Percentiles rank a stretch among this genome's conserved stretches.
These are phyloP conservation scores for Notothenia rossii DNA, from an alignment of 2,113 vertebrate species.

Conservation along the genomic window DNA sequence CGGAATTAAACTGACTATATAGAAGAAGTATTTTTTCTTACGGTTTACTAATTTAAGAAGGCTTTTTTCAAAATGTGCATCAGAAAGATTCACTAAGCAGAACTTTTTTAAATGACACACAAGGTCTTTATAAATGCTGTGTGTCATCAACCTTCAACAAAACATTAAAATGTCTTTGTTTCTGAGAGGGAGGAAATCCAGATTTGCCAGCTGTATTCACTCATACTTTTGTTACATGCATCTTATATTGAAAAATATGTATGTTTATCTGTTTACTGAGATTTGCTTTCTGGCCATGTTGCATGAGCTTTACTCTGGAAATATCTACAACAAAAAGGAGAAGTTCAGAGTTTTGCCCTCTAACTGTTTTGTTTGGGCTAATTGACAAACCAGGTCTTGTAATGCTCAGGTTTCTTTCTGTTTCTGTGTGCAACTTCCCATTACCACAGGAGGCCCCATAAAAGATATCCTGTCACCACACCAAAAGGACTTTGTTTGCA, in stretches of 20 bases:
- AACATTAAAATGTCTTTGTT: background rate
- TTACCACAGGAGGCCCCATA: conserved; percentile 67
- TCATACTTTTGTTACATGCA: background rate
- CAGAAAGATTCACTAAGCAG: too few species aligned
- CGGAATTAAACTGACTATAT: background rate
- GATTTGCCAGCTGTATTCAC: background rate
- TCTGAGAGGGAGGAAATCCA: background rate
- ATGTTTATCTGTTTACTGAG: too few species aligned
- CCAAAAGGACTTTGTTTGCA: conserved; percentile 77
- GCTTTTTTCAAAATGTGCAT: too few species aligned
- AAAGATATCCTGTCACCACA: conserved; percentile 72
- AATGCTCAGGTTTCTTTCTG: conserved; percentile 57
- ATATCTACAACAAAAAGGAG: conserved; percentile 12
- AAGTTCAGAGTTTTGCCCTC: conserved; percentile 52
- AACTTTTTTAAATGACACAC: background rate
- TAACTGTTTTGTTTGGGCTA: conserved; percentile 64
- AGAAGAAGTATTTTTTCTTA: background rate
- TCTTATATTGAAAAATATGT: too few species aligned
- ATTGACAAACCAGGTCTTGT: conserved; percentile 75
- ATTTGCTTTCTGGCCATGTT: too few species aligned
- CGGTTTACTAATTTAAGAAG: background rate
- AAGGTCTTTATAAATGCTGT: background rate
- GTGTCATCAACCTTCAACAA: background rate
- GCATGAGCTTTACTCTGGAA: background rate
- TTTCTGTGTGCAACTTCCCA: conserved; percentile 64